Conservation (phyloP, 2,888 invertebrate species). For the Thecocarcelia acutangulata region DNA sequence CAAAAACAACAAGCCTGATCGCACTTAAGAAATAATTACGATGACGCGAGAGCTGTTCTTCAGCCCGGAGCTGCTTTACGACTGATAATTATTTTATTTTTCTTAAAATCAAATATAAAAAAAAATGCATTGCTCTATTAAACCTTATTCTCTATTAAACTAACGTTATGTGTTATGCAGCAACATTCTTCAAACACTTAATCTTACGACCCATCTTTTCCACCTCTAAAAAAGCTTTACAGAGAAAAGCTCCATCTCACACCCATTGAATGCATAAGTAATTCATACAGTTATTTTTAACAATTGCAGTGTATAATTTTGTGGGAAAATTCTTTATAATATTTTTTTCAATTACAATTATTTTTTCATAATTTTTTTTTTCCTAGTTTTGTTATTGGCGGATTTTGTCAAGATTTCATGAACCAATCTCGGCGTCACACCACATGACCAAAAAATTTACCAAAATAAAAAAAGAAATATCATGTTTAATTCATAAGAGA, state of each 20-base stretch:
- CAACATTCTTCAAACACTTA: background rate
- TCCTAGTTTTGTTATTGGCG: background rate
- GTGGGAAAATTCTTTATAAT: constrained; percentile 33
- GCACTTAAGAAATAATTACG: too few relatives aligned
- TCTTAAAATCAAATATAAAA: too few relatives aligned
- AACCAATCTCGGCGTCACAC: constrained; percentile 3
- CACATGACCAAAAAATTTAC: constrained; percentile 5
- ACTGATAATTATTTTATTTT: too few relatives aligned
- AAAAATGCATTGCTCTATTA: too few relatives aligned
- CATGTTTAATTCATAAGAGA: constrained; percentile 68
- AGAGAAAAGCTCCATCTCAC: background rate
- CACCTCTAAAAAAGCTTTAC: background rate
- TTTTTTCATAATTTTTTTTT: constrained; percentile 7
- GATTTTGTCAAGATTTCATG: constrained; percentile 19
- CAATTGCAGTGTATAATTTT: constrained; percentile 40
- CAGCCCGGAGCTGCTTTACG: too few relatives aligned
- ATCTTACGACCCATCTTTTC: background rate
- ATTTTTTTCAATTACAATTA: constrained; percentile 56
- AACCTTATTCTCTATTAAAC: too few relatives aligned
- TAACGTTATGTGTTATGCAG: too few relatives aligned
- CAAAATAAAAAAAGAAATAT: constrained; percentile 35
- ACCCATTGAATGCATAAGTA: constrained; percentile 22
- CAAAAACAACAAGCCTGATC: too few relatives aligned
- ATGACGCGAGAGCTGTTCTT: too few relatives aligned
- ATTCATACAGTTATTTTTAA: constrained; percentile 42